phyloP scores from a whole-genome alignment of 2,797 vertebrate species.

The Chaunax sp. region DNA sequence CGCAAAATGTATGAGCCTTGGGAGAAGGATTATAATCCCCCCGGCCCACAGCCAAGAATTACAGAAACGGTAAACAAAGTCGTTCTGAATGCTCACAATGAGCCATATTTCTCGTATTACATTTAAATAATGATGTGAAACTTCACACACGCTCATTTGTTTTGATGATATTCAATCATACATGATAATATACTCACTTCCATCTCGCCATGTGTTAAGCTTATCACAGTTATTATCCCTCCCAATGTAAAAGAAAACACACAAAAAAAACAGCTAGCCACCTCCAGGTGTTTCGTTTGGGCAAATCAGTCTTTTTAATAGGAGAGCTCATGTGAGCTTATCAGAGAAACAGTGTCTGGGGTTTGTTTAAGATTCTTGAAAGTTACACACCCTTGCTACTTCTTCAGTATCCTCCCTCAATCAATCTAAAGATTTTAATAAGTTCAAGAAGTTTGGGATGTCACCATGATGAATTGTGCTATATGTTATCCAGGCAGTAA shows the following conservation, averaged over 20 bases:
- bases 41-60: conserved; percentile 53
- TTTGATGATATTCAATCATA: no score
- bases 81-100: conserved; percentile 25
- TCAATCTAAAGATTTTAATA: not conserved
- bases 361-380: no score
- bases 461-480: not conserved
- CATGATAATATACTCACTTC: no score
- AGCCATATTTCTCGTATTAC: conserved; percentile 33
- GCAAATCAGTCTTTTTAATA: no score
- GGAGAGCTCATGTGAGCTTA: no score
- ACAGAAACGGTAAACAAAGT: conserved; percentile 26
- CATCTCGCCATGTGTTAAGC: no score
- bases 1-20: conserved; percentile 35
- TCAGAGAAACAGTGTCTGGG: no score
- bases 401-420: not conserved
- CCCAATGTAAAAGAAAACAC: no score
- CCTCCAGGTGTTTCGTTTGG: no score
- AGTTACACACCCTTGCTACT: not conserved
- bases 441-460: not conserved
- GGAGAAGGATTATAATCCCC: conserved; percentile 62
- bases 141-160: no score
- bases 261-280: no score
- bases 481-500: not conserved
- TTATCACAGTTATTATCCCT: no score
- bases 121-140: conserved; percentile 44